Evolutionary conservation across 2,797 vertebrate genomes (phyloP).

Genomic region (Lutjanus argentimaculatus): DNA sequence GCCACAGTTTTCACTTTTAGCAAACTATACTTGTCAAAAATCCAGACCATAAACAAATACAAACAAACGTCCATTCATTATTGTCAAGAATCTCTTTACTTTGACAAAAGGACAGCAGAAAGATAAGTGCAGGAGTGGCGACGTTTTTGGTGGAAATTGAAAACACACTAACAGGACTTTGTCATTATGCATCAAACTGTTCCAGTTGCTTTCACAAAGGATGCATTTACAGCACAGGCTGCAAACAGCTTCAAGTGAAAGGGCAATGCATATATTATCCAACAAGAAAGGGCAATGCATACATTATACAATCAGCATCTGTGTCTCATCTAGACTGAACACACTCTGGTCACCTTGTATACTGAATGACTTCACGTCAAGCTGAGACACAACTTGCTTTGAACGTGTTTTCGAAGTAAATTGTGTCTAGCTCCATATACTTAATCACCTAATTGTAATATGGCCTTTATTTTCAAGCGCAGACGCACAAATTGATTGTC

Average conservation of each 20-base stretch:
- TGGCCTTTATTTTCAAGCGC: conserved; percentile 32
- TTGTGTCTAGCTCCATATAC: background rate
- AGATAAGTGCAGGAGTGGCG: conserved; percentile 23
- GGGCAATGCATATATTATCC: conserved; percentile 83
- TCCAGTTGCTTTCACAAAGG: conserved; percentile 77
- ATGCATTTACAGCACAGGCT: conserved; percentile 69
- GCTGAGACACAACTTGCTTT: conserved; percentile 29
- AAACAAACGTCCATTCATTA: conserved; percentile 57
- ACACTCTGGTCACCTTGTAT: conserved; percentile 51
- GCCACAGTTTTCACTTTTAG: conserved; percentile 41
- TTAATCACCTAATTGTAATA: background rate
- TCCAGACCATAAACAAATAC: conserved; percentile 11
- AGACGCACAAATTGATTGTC: background rate
- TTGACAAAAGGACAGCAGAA: conserved; percentile 33
- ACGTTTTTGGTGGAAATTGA: conserved; percentile 42
- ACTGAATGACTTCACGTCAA: conserved; percentile 41
- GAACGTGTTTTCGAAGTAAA: conserved; percentile 37
- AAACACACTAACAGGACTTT: conserved; percentile 66
- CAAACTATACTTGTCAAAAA: conserved; percentile 40
- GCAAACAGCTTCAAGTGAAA: conserved; percentile 75
- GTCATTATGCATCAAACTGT: conserved; percentile 74
- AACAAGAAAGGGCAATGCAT: conserved; percentile 81
- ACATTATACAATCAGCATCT: conserved; percentile 80
- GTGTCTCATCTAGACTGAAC: conserved; percentile 52
- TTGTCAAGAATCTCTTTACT: conserved; percentile 51